These are phyloP conservation scores for Drosophila elegans DNA, from an alignment of 1,140 invertebrate species.

Conservation along the genomic window DNA sequence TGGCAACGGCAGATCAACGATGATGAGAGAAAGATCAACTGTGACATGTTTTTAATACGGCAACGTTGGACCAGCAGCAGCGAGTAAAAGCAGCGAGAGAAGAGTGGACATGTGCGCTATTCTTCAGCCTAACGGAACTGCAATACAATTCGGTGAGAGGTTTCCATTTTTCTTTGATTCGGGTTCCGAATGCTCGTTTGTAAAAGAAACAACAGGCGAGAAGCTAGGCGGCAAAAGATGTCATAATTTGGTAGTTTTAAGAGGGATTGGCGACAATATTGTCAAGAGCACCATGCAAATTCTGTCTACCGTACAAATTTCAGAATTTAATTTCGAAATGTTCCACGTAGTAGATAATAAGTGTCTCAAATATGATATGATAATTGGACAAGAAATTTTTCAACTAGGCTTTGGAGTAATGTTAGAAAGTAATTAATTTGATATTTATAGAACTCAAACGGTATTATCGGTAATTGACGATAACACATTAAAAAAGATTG, in stretches of 20 bases:
- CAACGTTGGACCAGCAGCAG: neutral
- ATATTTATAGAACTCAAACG: neutral
- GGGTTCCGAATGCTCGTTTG: too few species aligned
- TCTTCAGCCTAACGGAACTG: neutral
- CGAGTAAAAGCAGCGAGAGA: neutral
- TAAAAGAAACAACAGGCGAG: too few species aligned
- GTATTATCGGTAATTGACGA: too few species aligned
- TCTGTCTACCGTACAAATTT: conserved; percentile 5
- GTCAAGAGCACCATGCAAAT: conserved; percentile 14
- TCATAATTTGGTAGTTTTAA: too few species aligned
- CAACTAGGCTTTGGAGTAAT: neutral
- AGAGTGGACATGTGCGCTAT: conserved; percentile 8
- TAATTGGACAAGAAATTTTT: neutral
- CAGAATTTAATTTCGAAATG: conserved; percentile 2
- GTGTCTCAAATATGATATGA: neutral
- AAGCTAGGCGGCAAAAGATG: too few species aligned
- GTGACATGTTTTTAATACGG: too few species aligned
- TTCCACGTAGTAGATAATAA: neutral
- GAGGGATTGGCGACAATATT: too few species aligned
- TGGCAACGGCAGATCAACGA: too few species aligned
- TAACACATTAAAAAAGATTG: too few species aligned
- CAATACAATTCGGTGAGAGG: too few species aligned
- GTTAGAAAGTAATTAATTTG: neutral
- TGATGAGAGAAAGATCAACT: too few species aligned
- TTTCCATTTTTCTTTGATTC: too few species aligned